phyloP scores from a whole-genome alignment of 2,113 vertebrate genomes.

The Hemibates koningsi region DNA sequence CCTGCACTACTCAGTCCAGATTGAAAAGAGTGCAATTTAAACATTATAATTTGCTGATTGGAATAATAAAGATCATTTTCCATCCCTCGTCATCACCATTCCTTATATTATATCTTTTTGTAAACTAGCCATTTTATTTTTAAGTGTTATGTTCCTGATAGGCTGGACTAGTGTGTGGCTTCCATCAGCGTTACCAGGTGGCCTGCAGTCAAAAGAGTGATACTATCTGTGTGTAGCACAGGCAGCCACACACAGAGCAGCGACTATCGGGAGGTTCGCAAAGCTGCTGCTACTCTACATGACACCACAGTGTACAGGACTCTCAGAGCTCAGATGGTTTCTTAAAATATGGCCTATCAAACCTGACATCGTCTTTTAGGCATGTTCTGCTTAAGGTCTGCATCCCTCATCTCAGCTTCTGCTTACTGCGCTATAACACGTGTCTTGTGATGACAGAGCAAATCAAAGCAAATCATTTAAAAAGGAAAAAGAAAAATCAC shows the following conservation, averaged over 20 bases:
- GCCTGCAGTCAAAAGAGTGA: background rate
- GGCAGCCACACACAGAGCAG: background rate
- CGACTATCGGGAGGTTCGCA: background rate
- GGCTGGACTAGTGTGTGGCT: background rate
- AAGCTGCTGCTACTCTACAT: slow-evolving; percentile 6
- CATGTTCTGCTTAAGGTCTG: background rate
- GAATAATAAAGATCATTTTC: background rate
- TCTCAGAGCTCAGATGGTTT: background rate
- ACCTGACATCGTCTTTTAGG: slow-evolving; percentile 18
- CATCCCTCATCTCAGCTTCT: background rate
- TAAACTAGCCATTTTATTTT: background rate
- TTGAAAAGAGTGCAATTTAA: background rate
- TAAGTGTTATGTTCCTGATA: background rate
- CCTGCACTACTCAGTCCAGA: background rate
- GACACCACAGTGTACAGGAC: slow-evolving; percentile 10
- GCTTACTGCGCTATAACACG: background rate
- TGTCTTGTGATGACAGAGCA: background rate
- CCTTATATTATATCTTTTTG: background rate
- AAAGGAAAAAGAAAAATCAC: background rate
- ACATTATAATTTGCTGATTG: background rate
- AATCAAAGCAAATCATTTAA: background rate
- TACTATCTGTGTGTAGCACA: background rate
- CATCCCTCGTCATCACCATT: background rate
- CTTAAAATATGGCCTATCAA: slow-evolving; percentile 39
- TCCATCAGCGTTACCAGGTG: background rate